Base-by-base conservation (phyloP, 2,888 invertebrate genomes). In the Tetramorium bicarinatum region DNA sequence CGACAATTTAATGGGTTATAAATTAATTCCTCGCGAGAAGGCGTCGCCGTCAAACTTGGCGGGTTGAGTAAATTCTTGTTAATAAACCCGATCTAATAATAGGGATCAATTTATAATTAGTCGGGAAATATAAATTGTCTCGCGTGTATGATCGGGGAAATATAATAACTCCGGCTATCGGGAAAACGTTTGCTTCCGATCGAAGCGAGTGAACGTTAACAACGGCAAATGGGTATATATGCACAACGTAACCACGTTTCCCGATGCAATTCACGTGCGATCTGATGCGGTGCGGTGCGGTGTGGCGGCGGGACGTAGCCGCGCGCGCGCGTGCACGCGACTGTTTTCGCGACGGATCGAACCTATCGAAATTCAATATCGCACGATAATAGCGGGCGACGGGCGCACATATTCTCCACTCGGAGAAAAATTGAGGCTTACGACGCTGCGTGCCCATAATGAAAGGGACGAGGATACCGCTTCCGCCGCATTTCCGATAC, bases 321-420 rank as follows among this genome's bases (percentile, higher is more conserved):
- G 67, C 13, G 49, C 67, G 47, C n/a, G 34, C 18, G 15, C 29
- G 29, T 34, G 47, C 59, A 18, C 76, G 64, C 54, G 54, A 41
- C 34, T 44, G 74, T 79, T 74, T 72, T 74, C 74, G 21, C 56
- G 56, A 18, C 34, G 38, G 47, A 79, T 59, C 79, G 79, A 29
- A 75, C 21, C 59, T 59, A 80, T 80, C 75, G 75, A 80, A 80
- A 80, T 74, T 80, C 75, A 80, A 80, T 80, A 80, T 80, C 59
- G 47, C 34, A n/a, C 59, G 59, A 80, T 80, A 80, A 80, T 80
- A 47, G 52, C 74, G 18, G 38, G 4, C 66, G 47, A 66, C 82
- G 44, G 18, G 64, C 44, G 64, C 13, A 41, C 52, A 52, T 34
- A 34, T 77, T 80, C 62, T 62, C 41, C 9, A 13, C 13, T 34